A percentile compares a stretch with the other conserved stretches of the same genome.
Conservation (phyloP, 2,797 vertebrate species). For the Pogonophryne albipinna region DNA sequence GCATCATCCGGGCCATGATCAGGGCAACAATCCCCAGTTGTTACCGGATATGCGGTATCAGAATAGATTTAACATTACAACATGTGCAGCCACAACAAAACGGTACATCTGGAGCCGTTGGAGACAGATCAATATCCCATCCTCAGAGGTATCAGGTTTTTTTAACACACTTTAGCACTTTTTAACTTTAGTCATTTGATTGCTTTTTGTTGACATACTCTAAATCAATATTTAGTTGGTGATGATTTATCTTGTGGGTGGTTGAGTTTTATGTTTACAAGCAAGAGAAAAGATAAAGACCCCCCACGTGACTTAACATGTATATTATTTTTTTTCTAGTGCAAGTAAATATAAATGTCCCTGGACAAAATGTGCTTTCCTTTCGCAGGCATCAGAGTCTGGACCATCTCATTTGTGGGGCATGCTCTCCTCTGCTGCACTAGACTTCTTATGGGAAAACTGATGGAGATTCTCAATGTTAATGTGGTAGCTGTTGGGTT, state of each 20-base stretch:
- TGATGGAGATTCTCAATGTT: conserved; percentile 60
- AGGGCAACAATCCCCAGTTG: conserved; percentile 74
- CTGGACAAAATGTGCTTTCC: conserved; percentile 48
- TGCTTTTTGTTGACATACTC: conserved; percentile 18
- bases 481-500: conserved; percentile 67
- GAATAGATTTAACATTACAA: conserved; percentile 68
- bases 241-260: conserved; percentile 35
- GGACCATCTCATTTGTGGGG: conserved; percentile 66
- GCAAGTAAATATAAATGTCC: conserved; percentile 33
- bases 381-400: conserved; percentile 34
- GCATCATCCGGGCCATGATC: conserved; percentile 64
- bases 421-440: conserved; percentile 41
- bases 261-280: conserved; percentile 24
- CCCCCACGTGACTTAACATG: conserved; percentile 16
- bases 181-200: conserved; percentile 30
- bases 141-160: conserved; percentile 54
- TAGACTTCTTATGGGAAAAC: conserved; percentile 41
- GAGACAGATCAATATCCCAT: conserved; percentile 68
- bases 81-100: conserved; percentile 67
- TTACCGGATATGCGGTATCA: conserved; percentile 75
- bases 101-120: conserved; percentile 72
- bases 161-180: conserved; percentile 43
- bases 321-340: conserved; percentile 22
- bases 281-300: conserved; percentile 7
- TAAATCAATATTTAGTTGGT: conserved; percentile 26